Base-by-base conservation (phyloP, 2,888 invertebrate species). In the Cryptocephalus primarius region DNA sequence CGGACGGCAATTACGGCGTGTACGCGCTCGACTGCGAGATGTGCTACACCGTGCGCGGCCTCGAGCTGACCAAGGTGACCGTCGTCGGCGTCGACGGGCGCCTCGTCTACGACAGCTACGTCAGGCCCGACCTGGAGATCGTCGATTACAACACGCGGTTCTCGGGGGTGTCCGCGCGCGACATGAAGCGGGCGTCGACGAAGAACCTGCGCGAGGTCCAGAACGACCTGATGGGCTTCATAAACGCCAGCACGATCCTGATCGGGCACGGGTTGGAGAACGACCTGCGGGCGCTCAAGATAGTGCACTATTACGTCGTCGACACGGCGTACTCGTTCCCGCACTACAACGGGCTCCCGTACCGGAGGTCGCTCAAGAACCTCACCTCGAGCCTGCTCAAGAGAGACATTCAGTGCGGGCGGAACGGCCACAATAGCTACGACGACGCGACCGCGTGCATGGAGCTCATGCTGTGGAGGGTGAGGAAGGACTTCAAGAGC, bases 1-100 rank as follows among this genome's bases (percentile, higher is more conserved):
- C 1, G 58, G 64, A 79, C 46, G 68, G 67, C 0, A 65, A 70
- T 49, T 69, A 67, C 47, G 72, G 73, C 0, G 80, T 88, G 1
- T 93, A 83, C 68, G 88, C 91, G 1, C 66, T 97, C 22, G 99
- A 99, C 71, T 94, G 96, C 67, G 97, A 99, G 73, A 97, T 96
- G 96, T 89, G 90, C 58, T 95, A 86, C 67, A 95, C 95, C 4
- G 82, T 82, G 0, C 74, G 76, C 13, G 96, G 96, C 1, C 72
- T 88, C 42, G 95, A 96, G 68, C 70, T 94, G 45, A 86, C 89
- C 13, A 84, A 91, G 67, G 82, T 96, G 32, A 90, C 93, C 8
- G 80, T 96, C 45, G 81, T 95, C 45, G 78, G 78, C 33, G 70
- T 80, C 32, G 81, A 88, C 61, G 85, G 88, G 4, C 75, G 78